Percentiles rank a stretch among this genome's conserved stretches.
Conservation (phyloP, 1,140 invertebrate species). For the Paraescarpia echinospica region DNA sequence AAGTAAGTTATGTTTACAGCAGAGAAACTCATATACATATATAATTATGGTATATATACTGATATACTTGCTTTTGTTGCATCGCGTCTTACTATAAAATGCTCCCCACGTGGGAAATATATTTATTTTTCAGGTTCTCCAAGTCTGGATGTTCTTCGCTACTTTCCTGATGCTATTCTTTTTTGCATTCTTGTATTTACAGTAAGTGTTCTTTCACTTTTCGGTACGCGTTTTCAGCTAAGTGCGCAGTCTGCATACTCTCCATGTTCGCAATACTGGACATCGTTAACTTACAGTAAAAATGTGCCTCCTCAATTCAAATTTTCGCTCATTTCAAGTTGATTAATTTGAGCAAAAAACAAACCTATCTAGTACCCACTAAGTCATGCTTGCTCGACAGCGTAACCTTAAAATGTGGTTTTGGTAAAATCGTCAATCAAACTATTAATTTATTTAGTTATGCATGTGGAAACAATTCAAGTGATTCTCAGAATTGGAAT, state of each 20-base stretch:
- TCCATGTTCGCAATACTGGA: too few relatives aligned
- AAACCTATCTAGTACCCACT: too few relatives aligned
- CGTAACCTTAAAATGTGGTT: too few relatives aligned
- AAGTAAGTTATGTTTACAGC: background rate
- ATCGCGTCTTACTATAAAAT: background rate
- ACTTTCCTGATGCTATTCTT: constrained; percentile 92
- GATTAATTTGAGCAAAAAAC: too few relatives aligned
- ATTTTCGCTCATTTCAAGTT: constrained; percentile 15
- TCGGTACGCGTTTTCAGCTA: background rate
- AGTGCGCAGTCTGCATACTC: too few relatives aligned
- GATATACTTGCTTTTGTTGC: background rate
- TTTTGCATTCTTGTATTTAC: constrained; percentile 90
- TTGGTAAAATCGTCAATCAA: too few relatives aligned
- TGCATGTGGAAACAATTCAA: too few relatives aligned
- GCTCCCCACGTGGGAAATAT: background rate
- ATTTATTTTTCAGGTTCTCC: constrained; percentile 67
- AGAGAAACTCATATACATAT: background rate
- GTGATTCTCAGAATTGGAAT: too few relatives aligned
- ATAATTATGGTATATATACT: too few relatives aligned
- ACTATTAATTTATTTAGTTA: too few relatives aligned
- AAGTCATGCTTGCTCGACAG: too few relatives aligned
- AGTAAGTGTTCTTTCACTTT: constrained; percentile 65
- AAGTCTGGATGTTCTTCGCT: constrained; percentile 93
- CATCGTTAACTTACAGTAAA: too few relatives aligned
- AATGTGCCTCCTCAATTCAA: background rate